Base-by-base conservation (phyloP, 2,797 vertebrate genomes). In the Coregonus sp. region DNA sequence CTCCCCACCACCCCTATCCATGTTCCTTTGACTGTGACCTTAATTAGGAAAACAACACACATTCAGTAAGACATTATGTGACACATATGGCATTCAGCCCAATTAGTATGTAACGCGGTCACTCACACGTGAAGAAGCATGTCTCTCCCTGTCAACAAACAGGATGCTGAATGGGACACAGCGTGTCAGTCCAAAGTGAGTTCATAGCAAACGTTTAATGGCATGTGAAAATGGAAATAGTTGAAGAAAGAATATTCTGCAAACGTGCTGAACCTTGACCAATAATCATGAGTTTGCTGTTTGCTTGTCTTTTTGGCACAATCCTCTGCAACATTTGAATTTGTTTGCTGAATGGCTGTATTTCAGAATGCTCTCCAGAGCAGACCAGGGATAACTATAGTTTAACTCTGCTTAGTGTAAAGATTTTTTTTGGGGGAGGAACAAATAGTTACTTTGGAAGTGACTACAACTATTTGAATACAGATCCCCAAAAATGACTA, bases 281-380 rank as follows among this genome's bases (percentile, higher is more conserved):
- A 29, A 29, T 63, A 52, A 29, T 5, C 59, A 25, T 0, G 9
- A 51, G n/a, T 71, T 1, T 16, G 14, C 11, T 25, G n/a, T 70
- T 52, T 14, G 47, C 47, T 6, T 25, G 70, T n/a, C 47, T 6
- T 50, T 65, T 16, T 20, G 25, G 20, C 7, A 51, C 25, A 51
- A 33, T 51, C 40, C 14, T 73, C 11, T 50, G 56, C 35, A 66
- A 50, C 73, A 15, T 50, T n/a, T 67, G 73, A 67, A 67, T 12
- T 40, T 16, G 56, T 61, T 20, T 20, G 18, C 35, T 37, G 35
- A 37, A 1, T 37, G 35, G 35, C 5, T 5, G 35, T 37, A 37
- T 72, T 56, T 54, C 33, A 54, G 51, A 51, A 72, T 25, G 9
- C 71, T 35, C 51, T 18, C 25, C 50, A 56, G 71, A 72, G 16